phyloP scores from a whole-genome alignment of 2,113 vertebrate genomes.

The Indicator maculatus region DNA sequence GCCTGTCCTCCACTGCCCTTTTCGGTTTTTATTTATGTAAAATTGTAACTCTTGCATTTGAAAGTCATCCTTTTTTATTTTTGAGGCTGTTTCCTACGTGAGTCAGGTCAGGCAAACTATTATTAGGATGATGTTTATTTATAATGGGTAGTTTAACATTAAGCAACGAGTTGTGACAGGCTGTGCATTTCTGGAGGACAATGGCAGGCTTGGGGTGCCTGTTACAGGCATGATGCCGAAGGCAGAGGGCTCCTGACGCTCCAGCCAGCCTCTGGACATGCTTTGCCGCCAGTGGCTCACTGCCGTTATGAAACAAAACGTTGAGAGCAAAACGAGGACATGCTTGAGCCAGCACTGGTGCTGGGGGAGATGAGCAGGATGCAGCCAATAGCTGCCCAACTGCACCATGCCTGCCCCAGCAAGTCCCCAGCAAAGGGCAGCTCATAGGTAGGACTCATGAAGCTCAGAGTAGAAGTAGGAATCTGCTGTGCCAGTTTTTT shows the following conservation, averaged over 20 bases:
- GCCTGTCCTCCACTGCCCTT: slow-evolving; percentile 39
- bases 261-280: neutral
- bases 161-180: slow-evolving; percentile 57
- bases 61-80: slow-evolving; percentile 58
- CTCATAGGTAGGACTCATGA: rapidly evolving
- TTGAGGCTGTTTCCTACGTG: slow-evolving; percentile 39
- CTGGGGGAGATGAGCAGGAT: rapidly evolving
- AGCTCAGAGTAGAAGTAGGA: neutral
- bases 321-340: neutral
- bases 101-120: slow-evolving; percentile 68
- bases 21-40: slow-evolving; percentile 48
- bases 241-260: neutral
- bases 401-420: rapidly evolving
- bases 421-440: neutral
- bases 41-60: slow-evolving; percentile 20
- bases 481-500: neutral
- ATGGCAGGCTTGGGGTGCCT: slow-evolving; percentile 1
- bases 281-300: neutral
- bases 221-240: neutral
- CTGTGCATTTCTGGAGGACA: slow-evolving; percentile 7
- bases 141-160: slow-evolving; percentile 65
- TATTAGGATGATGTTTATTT: slow-evolving; percentile 74
- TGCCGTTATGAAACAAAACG: rapidly evolving
- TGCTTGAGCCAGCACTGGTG: rapidly evolving
- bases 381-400: rapidly evolving